Evolutionary conservation across 2,888 invertebrate genomes (phyloP), one percentile per base, ranked within the genome.

Genomic region (Eristalis arbustorum): DNA sequence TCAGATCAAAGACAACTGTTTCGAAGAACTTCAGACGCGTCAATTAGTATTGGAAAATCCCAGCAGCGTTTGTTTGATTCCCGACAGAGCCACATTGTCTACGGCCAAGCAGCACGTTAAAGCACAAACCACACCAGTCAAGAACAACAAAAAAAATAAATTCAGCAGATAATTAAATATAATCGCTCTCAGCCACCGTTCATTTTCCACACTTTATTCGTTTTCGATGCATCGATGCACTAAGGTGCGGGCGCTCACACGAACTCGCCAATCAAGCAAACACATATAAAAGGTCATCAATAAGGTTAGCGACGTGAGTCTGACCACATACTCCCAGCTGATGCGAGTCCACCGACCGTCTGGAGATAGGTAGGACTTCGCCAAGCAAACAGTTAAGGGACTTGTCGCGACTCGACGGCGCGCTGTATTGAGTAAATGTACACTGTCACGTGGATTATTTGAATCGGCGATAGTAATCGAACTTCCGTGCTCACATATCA

Each of bases 91-190:
- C 84, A 81, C 69, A 77, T 85, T 85, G 84, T 85, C 84, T 85
- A 40, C 81, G 64, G 72, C 68, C 64, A 42, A 76, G 69, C 23
- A 37, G n/a, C 66, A 40, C 11, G 40, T 64, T 8, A 59, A 2
- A 34, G n/a, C 59, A 78, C 56, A 66, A 14, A 13, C 56, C 31
- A 57, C 61, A 37, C 25, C 57, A 64, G 22, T 22, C 23, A 37
- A 61, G 57, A 73, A 59, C 71, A 75, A 72, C 72, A 68, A 22
- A 31, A 25, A 25, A 25, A 25, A 25, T 59, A 59, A 76, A 66
- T 72, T 57, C 6, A 82, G 74, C 82, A 82, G 85, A 85, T 85
- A 85, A 82, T 85, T 82, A 85, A 85, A 82, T 85, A 74, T 78
- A 85, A 85, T 85, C 74, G 77, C 76, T 76, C 62, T 25, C 40